These are phyloP conservation scores for Rhinopomastus cyanomelas DNA, from an alignment of 2,113 vertebrate genomes.

Conservation along the genomic window DNA sequence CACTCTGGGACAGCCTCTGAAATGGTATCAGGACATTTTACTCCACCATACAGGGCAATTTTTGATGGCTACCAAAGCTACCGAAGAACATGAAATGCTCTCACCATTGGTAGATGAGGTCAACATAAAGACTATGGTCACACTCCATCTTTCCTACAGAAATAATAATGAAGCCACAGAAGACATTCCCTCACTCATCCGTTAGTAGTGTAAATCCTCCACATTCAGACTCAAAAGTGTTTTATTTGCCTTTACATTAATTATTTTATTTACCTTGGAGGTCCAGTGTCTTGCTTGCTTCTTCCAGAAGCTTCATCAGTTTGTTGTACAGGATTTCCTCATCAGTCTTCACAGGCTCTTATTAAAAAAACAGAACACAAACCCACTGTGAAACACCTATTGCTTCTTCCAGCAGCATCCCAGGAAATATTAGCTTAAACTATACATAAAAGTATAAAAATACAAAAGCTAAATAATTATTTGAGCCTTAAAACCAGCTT, in stretches of 20 bases:
- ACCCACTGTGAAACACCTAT: neutral
- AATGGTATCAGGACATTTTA: too few relatives aligned
- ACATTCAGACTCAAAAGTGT: neutral
- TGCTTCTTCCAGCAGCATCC: neutral
- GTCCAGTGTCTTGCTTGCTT: conserved; percentile 69
- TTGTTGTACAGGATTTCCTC: conserved; percentile 72
- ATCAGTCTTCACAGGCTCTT: conserved; percentile 70
- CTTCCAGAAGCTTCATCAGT: conserved; percentile 76
- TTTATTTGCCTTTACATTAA: neutral
- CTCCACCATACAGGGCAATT: too few relatives aligned
- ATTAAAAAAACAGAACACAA: neutral
- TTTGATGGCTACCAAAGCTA: too few relatives aligned
- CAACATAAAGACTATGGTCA: too few relatives aligned
- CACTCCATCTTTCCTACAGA: too few relatives aligned
- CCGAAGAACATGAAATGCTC: too few relatives aligned
- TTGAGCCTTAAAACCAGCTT: neutral
- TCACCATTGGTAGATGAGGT: too few relatives aligned
- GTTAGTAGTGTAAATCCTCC: neutral
- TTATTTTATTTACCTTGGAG: conserved; percentile 77
- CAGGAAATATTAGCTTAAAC: neutral
- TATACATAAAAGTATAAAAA: neutral
- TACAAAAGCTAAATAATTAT: neutral
- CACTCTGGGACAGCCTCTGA: too few relatives aligned
- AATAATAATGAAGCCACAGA: neutral
- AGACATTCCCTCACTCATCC: neutral